These are phyloP conservation scores for Hirtodrosophila histrioides DNA, from an alignment of 2,888 invertebrate genomes.

Conservation along the genomic window DNA sequence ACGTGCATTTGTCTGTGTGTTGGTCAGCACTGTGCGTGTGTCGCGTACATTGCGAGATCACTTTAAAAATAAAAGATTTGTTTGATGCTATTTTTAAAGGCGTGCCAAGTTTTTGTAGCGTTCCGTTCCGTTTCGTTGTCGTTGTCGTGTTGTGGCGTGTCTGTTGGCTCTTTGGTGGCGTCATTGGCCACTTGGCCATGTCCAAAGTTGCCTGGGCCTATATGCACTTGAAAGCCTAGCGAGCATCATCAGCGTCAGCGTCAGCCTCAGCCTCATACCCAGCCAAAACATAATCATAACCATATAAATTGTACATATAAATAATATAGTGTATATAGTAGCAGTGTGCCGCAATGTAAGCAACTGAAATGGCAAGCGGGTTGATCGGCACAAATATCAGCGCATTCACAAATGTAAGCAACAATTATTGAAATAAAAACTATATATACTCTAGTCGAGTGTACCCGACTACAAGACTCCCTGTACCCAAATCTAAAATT, in stretches of 20 bases:
- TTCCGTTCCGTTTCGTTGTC: conserved; percentile 32
- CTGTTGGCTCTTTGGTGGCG: conserved; percentile 49
- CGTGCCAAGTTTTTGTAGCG: conserved; percentile 72
- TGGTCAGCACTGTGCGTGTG: conserved; percentile 18
- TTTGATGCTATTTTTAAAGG: conserved; percentile 78
- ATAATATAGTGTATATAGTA: conserved; percentile 16
- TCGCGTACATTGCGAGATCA: conserved; percentile 65
- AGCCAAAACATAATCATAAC: conserved; percentile 15
- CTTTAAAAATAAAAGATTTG: conserved; percentile 80
- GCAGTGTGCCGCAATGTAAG: conserved; percentile 62
- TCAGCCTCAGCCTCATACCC: conserved; percentile 12
- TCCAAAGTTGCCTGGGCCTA: conserved; percentile 46
- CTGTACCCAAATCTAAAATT: too few species aligned
- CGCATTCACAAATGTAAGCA: conserved; percentile 72
- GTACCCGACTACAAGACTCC: too few species aligned
- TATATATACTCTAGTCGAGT: too few species aligned
- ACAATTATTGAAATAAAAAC: background rate
- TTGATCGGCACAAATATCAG: conserved; percentile 74
- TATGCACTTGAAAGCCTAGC: conserved; percentile 70
- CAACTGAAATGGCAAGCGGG: conserved; percentile 65
- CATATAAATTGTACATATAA: conserved; percentile 17
- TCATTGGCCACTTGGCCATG: conserved; percentile 61
- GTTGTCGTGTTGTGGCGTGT: conserved; percentile 21
- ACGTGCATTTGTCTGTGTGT: conserved; percentile 24
- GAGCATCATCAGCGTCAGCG: conserved; percentile 10